These are phyloP conservation scores for Pilophorus perplexus DNA, from an alignment of 2,888 invertebrate genomes.

Conservation along the genomic window DNA sequence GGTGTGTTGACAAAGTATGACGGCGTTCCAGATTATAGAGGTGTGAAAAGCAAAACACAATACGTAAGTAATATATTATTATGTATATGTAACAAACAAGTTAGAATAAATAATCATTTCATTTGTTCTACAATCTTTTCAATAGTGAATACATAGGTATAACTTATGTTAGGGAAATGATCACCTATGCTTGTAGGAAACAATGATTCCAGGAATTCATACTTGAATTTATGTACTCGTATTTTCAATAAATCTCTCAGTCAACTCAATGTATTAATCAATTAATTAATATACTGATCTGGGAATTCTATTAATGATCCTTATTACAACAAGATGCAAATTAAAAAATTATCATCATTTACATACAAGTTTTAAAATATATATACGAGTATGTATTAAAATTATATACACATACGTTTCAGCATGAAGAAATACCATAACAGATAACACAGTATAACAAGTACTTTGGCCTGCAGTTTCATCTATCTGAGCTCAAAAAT, in stretches of 20 bases:
- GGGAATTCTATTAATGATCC: slow-evolving; percentile 11
- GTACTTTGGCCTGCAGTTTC: slow-evolving; percentile 45
- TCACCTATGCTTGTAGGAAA: slow-evolving; percentile 45
- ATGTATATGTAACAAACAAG: slow-evolving; percentile 46
- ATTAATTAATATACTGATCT: slow-evolving; percentile 31
- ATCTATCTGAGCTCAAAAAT: slow-evolving; percentile 44
- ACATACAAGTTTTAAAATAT: slow-evolving; percentile 36
- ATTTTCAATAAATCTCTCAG: slow-evolving; percentile 39
- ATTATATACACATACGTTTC: slow-evolving; percentile 3
- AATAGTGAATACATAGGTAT: slow-evolving; percentile 41
- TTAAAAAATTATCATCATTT: slow-evolving; percentile 29
- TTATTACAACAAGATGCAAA: slow-evolving; percentile 1
- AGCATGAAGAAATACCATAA: slow-evolving; percentile 36
- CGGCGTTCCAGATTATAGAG: no score
- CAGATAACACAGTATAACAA: slow-evolving; percentile 40
- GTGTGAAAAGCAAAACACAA: not conserved
- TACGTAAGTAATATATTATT: slow-evolving; percentile 15
- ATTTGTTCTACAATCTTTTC: slow-evolving; percentile 43
- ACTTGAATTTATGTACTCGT: slow-evolving; percentile 39
- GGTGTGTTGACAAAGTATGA: no score
- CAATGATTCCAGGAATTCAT: slow-evolving; percentile 40
- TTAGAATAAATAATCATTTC: slow-evolving; percentile 45
- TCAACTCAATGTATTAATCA: slow-evolving; percentile 38
- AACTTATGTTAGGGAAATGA: slow-evolving; percentile 43
- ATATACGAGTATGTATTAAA: slow-evolving; percentile 32